These are phyloP conservation scores for Apoderus coryli DNA, from an alignment of 2,888 invertebrate species.

Conservation along the genomic window DNA sequence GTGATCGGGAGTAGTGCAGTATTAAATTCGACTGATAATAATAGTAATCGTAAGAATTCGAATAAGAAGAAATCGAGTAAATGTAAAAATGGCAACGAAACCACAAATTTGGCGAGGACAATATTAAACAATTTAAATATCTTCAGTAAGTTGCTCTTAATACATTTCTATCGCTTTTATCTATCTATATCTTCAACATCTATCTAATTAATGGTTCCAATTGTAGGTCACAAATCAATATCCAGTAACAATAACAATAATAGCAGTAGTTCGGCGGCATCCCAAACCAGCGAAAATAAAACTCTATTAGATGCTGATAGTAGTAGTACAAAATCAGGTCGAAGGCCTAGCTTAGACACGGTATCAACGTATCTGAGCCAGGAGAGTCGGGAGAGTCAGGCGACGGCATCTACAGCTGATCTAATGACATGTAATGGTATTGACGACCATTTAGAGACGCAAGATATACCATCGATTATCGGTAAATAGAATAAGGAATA, in stretches of 20 bases:
- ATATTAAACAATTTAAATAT: slow-evolving; percentile 71
- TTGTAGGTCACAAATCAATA: slow-evolving; percentile 33
- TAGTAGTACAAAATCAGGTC: slow-evolving; percentile 59
- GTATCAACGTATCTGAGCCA: slow-evolving; percentile 81
- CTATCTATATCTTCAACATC: neutral
- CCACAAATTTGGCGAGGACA: slow-evolving; percentile 54
- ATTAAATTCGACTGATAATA: slow-evolving; percentile 21
- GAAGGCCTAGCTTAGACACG: slow-evolving; percentile 74
- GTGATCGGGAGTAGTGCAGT: slow-evolving; percentile 26
- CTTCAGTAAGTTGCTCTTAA: slow-evolving; percentile 41
- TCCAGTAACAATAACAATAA: too few relatives aligned
- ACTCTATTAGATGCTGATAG: slow-evolving; percentile 47
- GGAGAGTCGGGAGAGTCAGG: slow-evolving; percentile 57
- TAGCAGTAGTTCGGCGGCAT: slow-evolving; percentile 16
- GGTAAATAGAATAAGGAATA: slow-evolving; percentile 22
- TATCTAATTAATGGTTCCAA: neutral
- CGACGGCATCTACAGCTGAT: slow-evolving; percentile 29
- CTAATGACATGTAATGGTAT: slow-evolving; percentile 28
- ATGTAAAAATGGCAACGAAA: slow-evolving; percentile 31
- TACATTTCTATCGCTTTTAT: too few relatives aligned
- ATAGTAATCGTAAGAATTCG: slow-evolving; percentile 19
- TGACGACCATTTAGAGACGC: slow-evolving; percentile 24
- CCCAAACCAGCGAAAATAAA: slow-evolving; percentile 24
- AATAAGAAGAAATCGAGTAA: slow-evolving; percentile 34
- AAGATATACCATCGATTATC: slow-evolving; percentile 27